Percentiles rank a stretch among this genome's conserved stretches.
Conservation (phyloP, 2,888 invertebrate genomes). For the Phortica magna region DNA sequence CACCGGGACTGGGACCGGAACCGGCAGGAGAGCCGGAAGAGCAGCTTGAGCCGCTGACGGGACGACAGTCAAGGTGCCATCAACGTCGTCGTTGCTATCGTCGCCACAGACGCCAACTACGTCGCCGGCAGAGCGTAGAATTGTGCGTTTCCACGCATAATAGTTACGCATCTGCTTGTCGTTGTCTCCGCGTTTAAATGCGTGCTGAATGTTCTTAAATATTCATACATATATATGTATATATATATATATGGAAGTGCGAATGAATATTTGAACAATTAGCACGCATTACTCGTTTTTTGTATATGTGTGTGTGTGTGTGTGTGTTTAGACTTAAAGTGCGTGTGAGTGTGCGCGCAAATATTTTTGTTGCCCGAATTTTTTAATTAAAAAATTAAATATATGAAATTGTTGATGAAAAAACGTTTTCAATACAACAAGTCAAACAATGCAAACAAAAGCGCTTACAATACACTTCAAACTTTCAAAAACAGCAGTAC, state of each 20-base stretch:
- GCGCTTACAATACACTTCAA: too few relatives aligned
- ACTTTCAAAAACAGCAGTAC: background rate
- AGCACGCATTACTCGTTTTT: background rate
- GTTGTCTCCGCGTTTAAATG: background rate
- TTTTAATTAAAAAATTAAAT: background rate
- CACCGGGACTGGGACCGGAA: too few relatives aligned
- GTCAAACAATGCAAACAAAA: too few relatives aligned
- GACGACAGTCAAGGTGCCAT: background rate
- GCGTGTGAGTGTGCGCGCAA: background rate
- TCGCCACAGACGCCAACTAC: background rate
- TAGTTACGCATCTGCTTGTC: background rate
- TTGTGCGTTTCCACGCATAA: constrained; percentile 11
- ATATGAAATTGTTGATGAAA: background rate
- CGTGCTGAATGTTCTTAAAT: background rate
- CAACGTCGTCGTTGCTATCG: background rate
- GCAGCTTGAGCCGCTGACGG: background rate
- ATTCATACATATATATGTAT: background rate
- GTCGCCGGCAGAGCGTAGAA: constrained; percentile 4
- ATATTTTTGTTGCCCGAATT: background rate
- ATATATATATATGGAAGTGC: background rate
- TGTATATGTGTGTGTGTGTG: background rate
- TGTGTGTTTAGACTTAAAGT: background rate
- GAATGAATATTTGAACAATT: background rate
- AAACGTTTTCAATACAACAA: too few relatives aligned
- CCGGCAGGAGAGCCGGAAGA: background rate